Percentiles rank a stretch among this genome's conserved stretches.
phyloP scores from a whole-genome alignment of 2,797 vertebrate genomes.

The Perodicticus potto region DNA sequence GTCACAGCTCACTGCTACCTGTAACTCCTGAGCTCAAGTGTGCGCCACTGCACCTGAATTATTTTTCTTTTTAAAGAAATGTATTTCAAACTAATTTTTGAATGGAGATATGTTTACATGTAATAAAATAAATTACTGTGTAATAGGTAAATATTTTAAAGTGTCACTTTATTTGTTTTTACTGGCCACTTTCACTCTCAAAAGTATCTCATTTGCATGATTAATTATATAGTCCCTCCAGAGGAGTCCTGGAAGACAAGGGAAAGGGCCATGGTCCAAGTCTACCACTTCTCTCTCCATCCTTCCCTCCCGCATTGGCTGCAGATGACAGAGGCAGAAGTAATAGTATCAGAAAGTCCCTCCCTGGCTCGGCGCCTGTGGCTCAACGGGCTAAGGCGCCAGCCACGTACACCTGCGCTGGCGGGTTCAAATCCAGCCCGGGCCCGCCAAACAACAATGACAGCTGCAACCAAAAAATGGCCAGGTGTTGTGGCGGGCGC shows the following conservation, averaged over 20 bases:
- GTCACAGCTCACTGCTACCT: not conserved
- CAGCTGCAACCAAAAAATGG: no score
- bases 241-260: not conserved
- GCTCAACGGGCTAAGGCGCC: no score
- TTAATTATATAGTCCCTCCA: not conserved
- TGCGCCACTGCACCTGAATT: not conserved
- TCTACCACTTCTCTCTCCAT: not conserved
- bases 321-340: not conserved
- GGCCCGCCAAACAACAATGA: no score
- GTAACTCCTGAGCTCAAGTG: not conserved
- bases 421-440: no score
- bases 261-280: not conserved
- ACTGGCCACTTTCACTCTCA: not conserved
- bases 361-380: no score
- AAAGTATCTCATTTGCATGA: not conserved
- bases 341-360: not conserved
- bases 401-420: no score
- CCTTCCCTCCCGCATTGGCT: not conserved
- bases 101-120: not conserved
- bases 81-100: slow-evolving; percentile 12
- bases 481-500: no score
- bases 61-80: slow-evolving; percentile 37
- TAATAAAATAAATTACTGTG: not conserved
- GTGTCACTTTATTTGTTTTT: not conserved
- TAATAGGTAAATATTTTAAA: not conserved